Conservation (phyloP, 2,797 vertebrate species). For the Nyctibius grandis region DNA sequence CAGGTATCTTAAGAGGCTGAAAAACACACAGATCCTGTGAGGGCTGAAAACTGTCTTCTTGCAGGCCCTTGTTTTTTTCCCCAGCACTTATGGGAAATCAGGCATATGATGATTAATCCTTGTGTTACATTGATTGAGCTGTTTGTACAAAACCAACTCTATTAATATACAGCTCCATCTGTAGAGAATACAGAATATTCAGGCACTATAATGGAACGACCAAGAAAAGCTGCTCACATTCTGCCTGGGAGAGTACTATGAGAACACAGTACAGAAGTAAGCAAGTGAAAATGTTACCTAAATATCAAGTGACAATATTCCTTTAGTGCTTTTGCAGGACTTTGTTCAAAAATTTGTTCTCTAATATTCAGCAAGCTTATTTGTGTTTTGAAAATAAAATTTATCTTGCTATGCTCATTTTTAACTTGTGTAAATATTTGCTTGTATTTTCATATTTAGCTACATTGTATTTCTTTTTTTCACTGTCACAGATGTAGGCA, state of each 20-base stretch:
- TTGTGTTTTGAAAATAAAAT: conserved; percentile 23
- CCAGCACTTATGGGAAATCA: conserved; percentile 19
- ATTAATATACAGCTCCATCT: conserved; percentile 48
- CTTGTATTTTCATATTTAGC: conserved; percentile 54
- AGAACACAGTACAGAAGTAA: background rate
- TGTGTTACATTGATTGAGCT: conserved; percentile 30
- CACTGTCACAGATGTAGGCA: conserved; percentile 45
- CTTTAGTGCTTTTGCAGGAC: background rate
- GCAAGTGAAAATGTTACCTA: conserved; percentile 30
- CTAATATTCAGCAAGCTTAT: background rate
- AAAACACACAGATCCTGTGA: background rate
- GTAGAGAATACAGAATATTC: conserved; percentile 20
- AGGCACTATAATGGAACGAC: conserved; percentile 25
- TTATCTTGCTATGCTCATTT: background rate
- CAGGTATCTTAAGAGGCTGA: background rate
- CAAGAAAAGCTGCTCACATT: background rate
- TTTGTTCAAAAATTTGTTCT: background rate
- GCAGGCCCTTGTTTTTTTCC: background rate
- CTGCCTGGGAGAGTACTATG: background rate
- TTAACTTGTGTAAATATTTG: conserved; percentile 56
- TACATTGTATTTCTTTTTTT: conserved; percentile 6
- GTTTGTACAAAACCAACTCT: conserved; percentile 43
- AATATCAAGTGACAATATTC: background rate
- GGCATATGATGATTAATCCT: conserved; percentile 30
- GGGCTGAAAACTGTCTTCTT: background rate